phyloP scores from a whole-genome alignment of 2,113 vertebrate species.

The Channa argus region DNA sequence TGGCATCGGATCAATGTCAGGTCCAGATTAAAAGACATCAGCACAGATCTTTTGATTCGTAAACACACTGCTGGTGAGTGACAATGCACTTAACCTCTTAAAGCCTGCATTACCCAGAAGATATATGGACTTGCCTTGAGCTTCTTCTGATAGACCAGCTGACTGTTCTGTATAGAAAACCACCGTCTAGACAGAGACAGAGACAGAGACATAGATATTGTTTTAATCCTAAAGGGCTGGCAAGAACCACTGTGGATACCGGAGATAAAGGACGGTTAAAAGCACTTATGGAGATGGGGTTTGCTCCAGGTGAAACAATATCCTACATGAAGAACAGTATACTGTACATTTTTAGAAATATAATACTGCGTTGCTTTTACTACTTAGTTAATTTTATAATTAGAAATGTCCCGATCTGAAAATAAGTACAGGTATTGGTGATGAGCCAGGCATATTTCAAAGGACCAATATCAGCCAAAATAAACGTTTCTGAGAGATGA shows the following conservation, averaged over 20 bases:
- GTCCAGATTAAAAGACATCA: neutral
- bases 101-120: conserved; percentile 7
- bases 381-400: no score
- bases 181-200: conserved; percentile 86
- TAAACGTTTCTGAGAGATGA: no score
- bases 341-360: no score
- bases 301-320: conserved; percentile 13
- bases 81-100: conserved; percentile 56
- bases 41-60: neutral
- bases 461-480: no score
- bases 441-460: no score
- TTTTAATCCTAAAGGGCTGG: neutral
- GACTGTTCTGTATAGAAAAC: conserved; percentile 99
- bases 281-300: neutral
- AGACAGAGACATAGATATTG: conserved; percentile 37
- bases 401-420: no score
- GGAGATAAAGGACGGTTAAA: conserved; percentile 2
- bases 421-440: no score
- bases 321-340: no score
- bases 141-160: conserved; percentile 99
- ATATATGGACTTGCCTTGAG: conserved; percentile 87
- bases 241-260: neutral
- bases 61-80: neutral
- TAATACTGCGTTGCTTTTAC: no score
- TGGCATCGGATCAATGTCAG: neutral